Evolutionary conservation across 2,888 invertebrate genomes (phyloP), one percentile per base, ranked within the genome.

Genomic region (Machimus rusticus): DNA sequence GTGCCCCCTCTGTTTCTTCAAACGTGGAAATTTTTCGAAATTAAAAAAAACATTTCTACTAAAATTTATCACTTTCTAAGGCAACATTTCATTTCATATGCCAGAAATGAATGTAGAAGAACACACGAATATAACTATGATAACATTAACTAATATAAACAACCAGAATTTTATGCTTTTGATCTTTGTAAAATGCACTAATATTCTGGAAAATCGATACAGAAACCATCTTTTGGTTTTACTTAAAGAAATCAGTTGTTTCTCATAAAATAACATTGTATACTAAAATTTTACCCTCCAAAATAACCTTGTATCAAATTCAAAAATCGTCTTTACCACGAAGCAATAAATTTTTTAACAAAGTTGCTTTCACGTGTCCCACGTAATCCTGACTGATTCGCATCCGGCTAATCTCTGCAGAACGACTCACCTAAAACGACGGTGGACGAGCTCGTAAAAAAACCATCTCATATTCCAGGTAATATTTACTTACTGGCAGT

Each of bases 401-500:
- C 23, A 23, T 57, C 9, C 57, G 66, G 23, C 23, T 66, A 66
- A 66, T 66, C 66, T 66, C 28, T 12, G 66, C 12, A 28, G 23
- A 66, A 66, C 66, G 19, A 1, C 66, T 66, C 66, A 66, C 66
- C 66, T 66, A 2, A 66, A 28, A 66, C 9, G 66, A 66, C 28
- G 23, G 23, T 28, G 66, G 39, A 39, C 43, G 23, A 23, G 12
- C 66, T 78, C 78, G 43, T 78, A 78, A 78, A 78, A 46, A 78
- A 78, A 12, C 23, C 66, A 28, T 28, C 43, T 16, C 46, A 51
- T 39, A 51, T 31, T 51, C 39, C 81, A 23, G 34, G 81, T 81
- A 81, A 81, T 81, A 81, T 81, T 81, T 81, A 55, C 81, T 81
- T 81, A 81, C 55, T 81, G 51, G 81, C 81, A 55, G 81, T 81